Percentiles rank a stretch among this genome's conserved stretches.
These are phyloP conservation scores for Furcula furcula DNA, from an alignment of 2,888 invertebrate genomes.

Conservation along the genomic window DNA sequence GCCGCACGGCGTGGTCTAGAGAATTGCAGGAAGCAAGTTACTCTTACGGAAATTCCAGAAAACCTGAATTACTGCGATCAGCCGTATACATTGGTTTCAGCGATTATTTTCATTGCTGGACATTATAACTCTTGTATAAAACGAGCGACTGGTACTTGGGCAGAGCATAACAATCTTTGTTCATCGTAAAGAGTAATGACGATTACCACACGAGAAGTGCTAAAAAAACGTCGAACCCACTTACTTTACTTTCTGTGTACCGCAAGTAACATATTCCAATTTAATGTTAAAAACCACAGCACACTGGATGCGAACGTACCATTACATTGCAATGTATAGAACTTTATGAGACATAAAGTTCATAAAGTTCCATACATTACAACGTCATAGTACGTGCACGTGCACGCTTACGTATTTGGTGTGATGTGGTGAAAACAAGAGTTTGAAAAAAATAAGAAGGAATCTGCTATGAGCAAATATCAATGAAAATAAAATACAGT, in stretches of 20 bases:
- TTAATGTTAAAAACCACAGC: too few relatives aligned
- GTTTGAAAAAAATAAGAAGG: too few relatives aligned
- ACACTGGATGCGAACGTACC: too few relatives aligned
- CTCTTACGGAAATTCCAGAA: background rate
- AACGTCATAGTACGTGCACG: too few relatives aligned
- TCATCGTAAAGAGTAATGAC: background rate
- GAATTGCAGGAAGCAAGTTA: background rate
- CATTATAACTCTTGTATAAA: background rate
- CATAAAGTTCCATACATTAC: too few relatives aligned
- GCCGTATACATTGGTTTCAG: background rate
- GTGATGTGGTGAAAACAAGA: too few relatives aligned
- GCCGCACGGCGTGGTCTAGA: background rate
- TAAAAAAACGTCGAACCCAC: background rate
- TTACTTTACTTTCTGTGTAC: background rate
- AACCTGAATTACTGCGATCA: background rate
- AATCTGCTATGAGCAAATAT: too few relatives aligned
- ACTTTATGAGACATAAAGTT: too few relatives aligned
- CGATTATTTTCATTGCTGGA: background rate
- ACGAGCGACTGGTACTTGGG: background rate
- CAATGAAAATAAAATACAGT: too few relatives aligned
- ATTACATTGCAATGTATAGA: too few relatives aligned
- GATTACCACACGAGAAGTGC: background rate
- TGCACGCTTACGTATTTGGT: too few relatives aligned
- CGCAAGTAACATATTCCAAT: too few relatives aligned
- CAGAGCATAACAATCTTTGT: background rate